A percentile compares a stretch with the other conserved stretches of the same genome.
phyloP scores from a whole-genome alignment of 2,113 vertebrate genomes.

The Passer domesticus region DNA sequence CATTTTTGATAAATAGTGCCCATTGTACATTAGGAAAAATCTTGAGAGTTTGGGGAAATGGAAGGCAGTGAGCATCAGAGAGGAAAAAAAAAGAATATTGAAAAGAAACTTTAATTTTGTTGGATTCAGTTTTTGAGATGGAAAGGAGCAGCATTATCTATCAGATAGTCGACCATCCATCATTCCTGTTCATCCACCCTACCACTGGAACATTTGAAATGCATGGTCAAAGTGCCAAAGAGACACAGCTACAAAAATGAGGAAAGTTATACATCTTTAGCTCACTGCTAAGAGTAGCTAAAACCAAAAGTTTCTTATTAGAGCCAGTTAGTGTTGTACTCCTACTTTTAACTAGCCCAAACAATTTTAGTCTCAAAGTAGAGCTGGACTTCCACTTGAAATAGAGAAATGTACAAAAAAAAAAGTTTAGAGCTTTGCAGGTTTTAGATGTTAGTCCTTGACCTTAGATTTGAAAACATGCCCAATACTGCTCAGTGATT shows the following conservation, averaged over 20 bases:
- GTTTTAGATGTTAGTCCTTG: neutral
- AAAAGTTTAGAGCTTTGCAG: neutral
- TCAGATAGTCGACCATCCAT: constrained; percentile 10
- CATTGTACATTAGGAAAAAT: constrained; percentile 16
- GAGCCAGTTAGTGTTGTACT: neutral
- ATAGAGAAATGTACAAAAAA: neutral
- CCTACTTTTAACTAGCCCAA: neutral
- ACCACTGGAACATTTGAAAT: constrained; percentile 14
- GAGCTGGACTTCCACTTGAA: neutral
- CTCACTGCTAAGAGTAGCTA: neutral
- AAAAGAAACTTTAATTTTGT: constrained; percentile 59
- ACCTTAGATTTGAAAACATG: neutral
- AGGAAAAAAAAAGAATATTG: constrained; percentile 31
- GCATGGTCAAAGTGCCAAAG: neutral
- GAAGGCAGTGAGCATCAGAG: constrained; percentile 24
- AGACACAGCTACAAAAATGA: constrained; percentile 10
- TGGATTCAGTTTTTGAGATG: constrained; percentile 33
- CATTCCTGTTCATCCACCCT: constrained; percentile 8
- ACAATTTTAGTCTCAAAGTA: neutral
- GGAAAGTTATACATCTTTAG: constrained; percentile 21
- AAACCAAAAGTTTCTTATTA: neutral
- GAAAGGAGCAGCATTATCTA: neutral
- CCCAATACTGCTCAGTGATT: neutral
- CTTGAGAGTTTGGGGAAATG: constrained; percentile 27
- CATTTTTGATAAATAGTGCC: constrained; percentile 58